These are phyloP conservation scores for Carcharodon carcharias DNA, from an alignment of 2,797 vertebrate species.

Conservation along the genomic window DNA sequence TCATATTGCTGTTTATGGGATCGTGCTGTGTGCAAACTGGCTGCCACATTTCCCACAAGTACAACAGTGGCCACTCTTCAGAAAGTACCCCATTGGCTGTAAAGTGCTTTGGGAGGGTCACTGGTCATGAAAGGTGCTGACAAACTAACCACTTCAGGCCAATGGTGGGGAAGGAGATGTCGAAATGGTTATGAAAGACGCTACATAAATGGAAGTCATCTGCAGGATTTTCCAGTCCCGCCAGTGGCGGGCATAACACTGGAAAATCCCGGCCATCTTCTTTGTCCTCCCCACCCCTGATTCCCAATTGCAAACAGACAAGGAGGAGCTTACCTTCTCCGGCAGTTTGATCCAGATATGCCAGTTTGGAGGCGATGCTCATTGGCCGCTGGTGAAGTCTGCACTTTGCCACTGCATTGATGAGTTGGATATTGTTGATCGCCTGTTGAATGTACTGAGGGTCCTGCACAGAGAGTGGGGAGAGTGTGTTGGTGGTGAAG, in stretches of 20 bases:
- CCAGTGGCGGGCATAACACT: too few species aligned
- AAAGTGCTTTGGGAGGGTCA: too few species aligned
- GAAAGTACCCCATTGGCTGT: too few species aligned
- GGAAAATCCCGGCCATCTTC: too few species aligned
- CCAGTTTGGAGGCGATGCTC: background rate
- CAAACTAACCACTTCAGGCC: background rate
- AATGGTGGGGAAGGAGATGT: background rate
- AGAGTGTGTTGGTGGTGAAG: background rate
- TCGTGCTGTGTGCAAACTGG: background rate
- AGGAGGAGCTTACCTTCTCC: background rate
- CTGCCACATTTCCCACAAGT: background rate
- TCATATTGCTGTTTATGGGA: background rate
- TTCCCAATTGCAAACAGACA: background rate
- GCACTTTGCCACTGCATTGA: background rate
- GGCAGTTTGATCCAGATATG: background rate
- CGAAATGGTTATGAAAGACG: background rate
- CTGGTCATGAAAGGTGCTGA: background rate
- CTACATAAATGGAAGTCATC: background rate
- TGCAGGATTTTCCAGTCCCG: too few species aligned
- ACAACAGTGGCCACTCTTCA: background rate
- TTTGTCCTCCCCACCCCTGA: background rate
- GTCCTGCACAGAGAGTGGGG: background rate
- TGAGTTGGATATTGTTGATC: conserved; percentile 10
- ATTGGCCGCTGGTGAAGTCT: background rate
- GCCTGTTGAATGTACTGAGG: conserved; percentile 30